Conservation (phyloP, 2,113 vertebrate species). For the Eira barbara region DNA sequence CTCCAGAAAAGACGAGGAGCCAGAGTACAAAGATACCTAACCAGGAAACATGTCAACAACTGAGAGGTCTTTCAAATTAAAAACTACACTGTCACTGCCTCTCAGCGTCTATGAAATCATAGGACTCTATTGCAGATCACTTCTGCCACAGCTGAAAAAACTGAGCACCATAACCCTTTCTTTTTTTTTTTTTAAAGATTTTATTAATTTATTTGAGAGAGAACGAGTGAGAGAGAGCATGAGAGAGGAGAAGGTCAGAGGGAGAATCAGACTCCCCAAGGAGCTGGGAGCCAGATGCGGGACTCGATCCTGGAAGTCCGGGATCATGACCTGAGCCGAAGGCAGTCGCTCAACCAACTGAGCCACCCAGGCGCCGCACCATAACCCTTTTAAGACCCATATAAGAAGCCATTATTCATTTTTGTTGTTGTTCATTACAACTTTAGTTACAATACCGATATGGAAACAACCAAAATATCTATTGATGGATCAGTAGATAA, state of each 20-base stretch:
- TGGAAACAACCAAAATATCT: not conserved
- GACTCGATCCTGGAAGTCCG: too few species aligned
- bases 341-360: too few species aligned
- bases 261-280: too few species aligned
- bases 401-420: not conserved
- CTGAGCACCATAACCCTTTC: not conserved
- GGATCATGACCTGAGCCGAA: too few species aligned
- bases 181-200: too few species aligned
- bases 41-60: not conserved
- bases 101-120: not conserved
- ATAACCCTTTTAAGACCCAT: not conserved
- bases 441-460: not conserved
- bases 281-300: too few species aligned
- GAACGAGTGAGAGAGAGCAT: too few species aligned
- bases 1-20: not conserved
- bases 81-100: not conserved
- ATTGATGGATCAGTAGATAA: not conserved
- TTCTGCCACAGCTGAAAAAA: not conserved
- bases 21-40: not conserved
- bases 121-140: not conserved
- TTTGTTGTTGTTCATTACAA: not conserved
- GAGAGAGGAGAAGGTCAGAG: too few species aligned
- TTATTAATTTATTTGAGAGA: too few species aligned
- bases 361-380: too few species aligned
- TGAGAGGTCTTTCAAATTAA: not conserved